phyloP scores from a whole-genome alignment of 1,140 invertebrate genomes.

The Carposina sasakii region DNA sequence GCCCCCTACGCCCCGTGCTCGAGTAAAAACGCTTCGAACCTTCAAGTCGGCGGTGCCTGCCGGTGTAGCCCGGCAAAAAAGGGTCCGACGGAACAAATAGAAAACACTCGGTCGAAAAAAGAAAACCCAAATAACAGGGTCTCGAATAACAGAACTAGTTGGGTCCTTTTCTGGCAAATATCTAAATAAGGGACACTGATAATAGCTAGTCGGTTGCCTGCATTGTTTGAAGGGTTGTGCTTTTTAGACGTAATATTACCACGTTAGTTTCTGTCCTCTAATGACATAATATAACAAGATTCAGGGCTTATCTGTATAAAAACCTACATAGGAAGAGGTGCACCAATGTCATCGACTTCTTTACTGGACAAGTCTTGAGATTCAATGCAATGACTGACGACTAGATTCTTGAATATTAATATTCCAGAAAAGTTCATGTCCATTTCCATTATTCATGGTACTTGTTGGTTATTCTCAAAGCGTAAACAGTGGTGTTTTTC shows the following conservation, averaged over 20 bases:
- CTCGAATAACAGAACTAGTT: conserved; percentile 60
- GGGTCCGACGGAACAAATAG: conserved; percentile 67
- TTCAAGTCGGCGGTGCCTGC: conserved; percentile 54
- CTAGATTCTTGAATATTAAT: too few relatives aligned
- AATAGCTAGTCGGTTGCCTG: too few relatives aligned
- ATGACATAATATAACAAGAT: too few relatives aligned
- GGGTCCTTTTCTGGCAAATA: conserved; percentile 30
- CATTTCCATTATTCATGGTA: conserved; percentile 34
- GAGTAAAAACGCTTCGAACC: conserved; percentile 56
- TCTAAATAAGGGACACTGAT: conserved; percentile 47
- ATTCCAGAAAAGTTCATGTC: conserved; percentile 22
- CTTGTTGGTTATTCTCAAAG: conserved; percentile 23
- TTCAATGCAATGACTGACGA: too few relatives aligned
- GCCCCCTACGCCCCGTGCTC: conserved; percentile 27
- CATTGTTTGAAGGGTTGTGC: too few relatives aligned
- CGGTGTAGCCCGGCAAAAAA: conserved; percentile 61
- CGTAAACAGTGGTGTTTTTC: conserved; percentile 34
- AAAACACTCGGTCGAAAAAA: conserved; percentile 52
- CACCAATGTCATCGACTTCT: too few relatives aligned
- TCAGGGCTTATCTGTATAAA: too few relatives aligned
- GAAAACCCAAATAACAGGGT: conserved; percentile 56
- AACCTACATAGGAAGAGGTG: too few relatives aligned
- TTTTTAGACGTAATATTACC: too few relatives aligned
- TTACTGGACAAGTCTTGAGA: too few relatives aligned
- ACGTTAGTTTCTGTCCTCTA: too few relatives aligned